phyloP scores from a whole-genome alignment of 2,113 vertebrate species.

The Spheniscus mendiculus region DNA sequence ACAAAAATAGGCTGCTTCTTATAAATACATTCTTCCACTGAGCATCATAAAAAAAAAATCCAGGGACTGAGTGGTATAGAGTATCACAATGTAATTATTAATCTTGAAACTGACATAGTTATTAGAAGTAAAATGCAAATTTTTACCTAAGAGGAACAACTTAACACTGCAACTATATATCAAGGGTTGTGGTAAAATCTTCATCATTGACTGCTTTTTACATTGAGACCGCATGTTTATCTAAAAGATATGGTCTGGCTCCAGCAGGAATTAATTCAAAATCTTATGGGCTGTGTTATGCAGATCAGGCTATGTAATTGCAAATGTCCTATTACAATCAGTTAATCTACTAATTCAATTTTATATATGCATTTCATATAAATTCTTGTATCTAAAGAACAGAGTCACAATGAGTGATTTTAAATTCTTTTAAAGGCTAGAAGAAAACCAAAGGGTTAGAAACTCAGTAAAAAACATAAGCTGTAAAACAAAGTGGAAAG shows the following conservation, averaged over 20 bases:
- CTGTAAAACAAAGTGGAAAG: neutral
- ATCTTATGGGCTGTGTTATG: neutral
- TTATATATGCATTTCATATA: neutral
- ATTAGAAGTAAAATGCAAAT: neutral
- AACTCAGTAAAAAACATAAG: neutral
- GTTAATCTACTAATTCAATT: neutral
- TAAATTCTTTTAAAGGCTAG: neutral
- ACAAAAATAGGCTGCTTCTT: neutral
- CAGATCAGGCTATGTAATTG: neutral
- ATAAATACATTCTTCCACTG: neutral
- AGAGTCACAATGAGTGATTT: neutral
- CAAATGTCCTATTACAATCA: neutral
- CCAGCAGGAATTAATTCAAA: neutral
- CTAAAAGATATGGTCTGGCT: neutral
- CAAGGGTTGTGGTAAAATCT: neutral
- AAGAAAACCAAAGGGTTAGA: neutral
- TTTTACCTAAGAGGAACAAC: neutral
- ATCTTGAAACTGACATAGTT: neutral
- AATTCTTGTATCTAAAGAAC: neutral
- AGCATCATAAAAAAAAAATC: neutral
- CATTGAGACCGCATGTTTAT: neutral
- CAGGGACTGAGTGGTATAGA: neutral
- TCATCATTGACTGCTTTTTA: neutral
- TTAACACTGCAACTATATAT: neutral
- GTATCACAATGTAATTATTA: neutral